Base-by-base conservation (phyloP, 1,140 invertebrate species). In the Drosophila auraria region DNA sequence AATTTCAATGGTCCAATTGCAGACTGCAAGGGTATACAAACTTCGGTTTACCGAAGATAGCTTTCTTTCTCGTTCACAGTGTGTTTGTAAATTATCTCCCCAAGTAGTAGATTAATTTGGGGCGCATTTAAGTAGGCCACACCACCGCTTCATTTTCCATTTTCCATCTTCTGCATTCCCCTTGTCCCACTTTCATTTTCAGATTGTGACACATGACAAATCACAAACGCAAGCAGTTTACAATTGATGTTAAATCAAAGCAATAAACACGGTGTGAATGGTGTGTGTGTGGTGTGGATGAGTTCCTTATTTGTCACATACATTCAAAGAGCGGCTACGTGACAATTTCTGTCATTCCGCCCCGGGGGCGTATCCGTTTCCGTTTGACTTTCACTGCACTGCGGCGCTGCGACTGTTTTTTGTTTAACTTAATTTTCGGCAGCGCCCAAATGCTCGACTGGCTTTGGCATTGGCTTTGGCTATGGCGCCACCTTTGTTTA, bases 191-290 rank as follows among this genome's bases (percentile, higher is more conserved):
- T 45, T 51, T 69, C 45, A 68, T 73, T 74, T 65, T 45, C 68
- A 69, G 75, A 33, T 70, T 70, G 64, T 70, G 75, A 78, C 77
- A 79, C 60, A 72, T 79, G 77, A 78, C 76, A 79, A 79, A 79
- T 79, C 76, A 72, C 77, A 79, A 71, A 64, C 77, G 77, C 77
- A 80, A 65, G 70, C 76, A 82, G 74, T 62, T 82, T 56, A 78
- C 74, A 82, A 83, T 87, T 86, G 79, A 77, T 87, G 80, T 73
- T 74, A 68, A 87, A 87, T 89, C 72, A 87, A 89, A 78, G 82
- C 82, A 83, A 74, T 76, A 83, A 71, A 77, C 58, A 76, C 54
- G 62, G 5, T 27, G 50, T 40, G 62, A 45, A 76, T 50, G 62
- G 5, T 44, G 50, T 40, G 62, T 59, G 42, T 38, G 58, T 45